These are phyloP conservation scores for Euborellia annulipes DNA, from an alignment of 1,140 invertebrate genomes.

Conservation along the genomic window DNA sequence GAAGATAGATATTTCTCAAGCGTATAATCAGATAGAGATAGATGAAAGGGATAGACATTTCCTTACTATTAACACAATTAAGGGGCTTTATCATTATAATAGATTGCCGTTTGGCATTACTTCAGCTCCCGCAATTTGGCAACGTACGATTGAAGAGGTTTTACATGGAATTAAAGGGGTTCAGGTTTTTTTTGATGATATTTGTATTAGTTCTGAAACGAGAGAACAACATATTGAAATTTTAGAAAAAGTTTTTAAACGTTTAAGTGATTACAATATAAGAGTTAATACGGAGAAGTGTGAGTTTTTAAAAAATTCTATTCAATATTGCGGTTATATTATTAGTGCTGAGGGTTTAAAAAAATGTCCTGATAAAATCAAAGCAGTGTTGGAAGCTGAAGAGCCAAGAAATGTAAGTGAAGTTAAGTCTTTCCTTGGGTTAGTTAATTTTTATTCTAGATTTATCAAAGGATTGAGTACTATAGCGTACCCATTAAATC, in stretches of 20 bases:
- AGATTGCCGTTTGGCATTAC: slow-evolving; percentile 21
- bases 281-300: slow-evolving; percentile 15
- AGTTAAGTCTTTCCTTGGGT: slow-evolving; percentile 22
- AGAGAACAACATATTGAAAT: slow-evolving; percentile 17
- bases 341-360: slow-evolving; percentile 19
- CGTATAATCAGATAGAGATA: slow-evolving; percentile 11
- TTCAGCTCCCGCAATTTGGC: slow-evolving; percentile 25
- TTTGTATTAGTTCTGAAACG: slow-evolving; percentile 18
- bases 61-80: slow-evolving; percentile 12
- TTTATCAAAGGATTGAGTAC: slow-evolving; percentile 20
- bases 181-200: slow-evolving; percentile 24
- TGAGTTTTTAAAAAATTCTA: slow-evolving; percentile 18
- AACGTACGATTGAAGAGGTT: slow-evolving; percentile 24
- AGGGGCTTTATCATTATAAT: slow-evolving; percentile 22
- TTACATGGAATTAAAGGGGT: slow-evolving; percentile 16
- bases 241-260: slow-evolving; percentile 14
- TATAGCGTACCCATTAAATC: slow-evolving; percentile 18
- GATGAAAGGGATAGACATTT: not conserved
- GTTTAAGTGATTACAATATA: slow-evolving; percentile 14
- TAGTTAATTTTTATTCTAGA: slow-evolving; percentile 26
- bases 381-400: slow-evolving; percentile 23
- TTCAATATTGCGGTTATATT: slow-evolving; percentile 22
- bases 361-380: slow-evolving; percentile 20
- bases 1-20: too few relatives aligned
- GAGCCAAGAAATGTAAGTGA: slow-evolving; percentile 19